Evolutionary conservation across 2,113 vertebrate species (phyloP), one percentile per base, ranked within the genome.

Genomic region (Phalacrocorax brasilianus): DNA sequence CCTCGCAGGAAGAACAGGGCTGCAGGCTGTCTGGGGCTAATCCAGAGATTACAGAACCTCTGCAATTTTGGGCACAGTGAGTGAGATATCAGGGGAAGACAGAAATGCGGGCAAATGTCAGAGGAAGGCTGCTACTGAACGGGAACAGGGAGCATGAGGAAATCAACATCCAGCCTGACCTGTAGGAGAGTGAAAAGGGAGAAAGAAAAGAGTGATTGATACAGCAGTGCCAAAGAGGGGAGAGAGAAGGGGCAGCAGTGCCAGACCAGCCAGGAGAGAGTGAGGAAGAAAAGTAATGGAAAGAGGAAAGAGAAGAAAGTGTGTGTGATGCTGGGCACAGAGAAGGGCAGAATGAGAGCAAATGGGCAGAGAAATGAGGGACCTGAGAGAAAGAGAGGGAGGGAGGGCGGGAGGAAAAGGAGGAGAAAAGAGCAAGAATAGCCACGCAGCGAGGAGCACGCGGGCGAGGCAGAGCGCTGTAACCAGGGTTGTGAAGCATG

Each of bases 401-500:
- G 89, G 61, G 73, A 78, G 21, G 42, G 66, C 8, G 2, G 79
- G 80, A 78, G 89, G 68, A 84, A 71, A 61, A 79, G 95, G 66
- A 88, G 67, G 88, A 96, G 85, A 94, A 96, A 96, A 83, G 85
- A 95, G 96, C 90, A 96, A 96, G 94, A 96, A 93, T n/a, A 75
- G 94, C 88, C 94, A 94, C 80, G 93, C 84, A 93, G 95, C 19
- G 4, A 82, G 88, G 86, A 85, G 90, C 83, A 86, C n/a, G 55
- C 92, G 81, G 97, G 94, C 80, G 21, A 47, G 82, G 97, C 97
- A 68, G 85, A 85, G 94, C 24, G 71, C 97, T 97, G 99, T 99
- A 98, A 98, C 98, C 98, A 98, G 93, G 99, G 98, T 91, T 98
- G 98, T 98, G 97, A 95, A 97, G 97, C 97, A 95, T 91, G 97